Evolutionary conservation across 2,797 vertebrate species (phyloP), one percentile per base, ranked within the genome.

Genomic region (Eulemur mongoz): DNA sequence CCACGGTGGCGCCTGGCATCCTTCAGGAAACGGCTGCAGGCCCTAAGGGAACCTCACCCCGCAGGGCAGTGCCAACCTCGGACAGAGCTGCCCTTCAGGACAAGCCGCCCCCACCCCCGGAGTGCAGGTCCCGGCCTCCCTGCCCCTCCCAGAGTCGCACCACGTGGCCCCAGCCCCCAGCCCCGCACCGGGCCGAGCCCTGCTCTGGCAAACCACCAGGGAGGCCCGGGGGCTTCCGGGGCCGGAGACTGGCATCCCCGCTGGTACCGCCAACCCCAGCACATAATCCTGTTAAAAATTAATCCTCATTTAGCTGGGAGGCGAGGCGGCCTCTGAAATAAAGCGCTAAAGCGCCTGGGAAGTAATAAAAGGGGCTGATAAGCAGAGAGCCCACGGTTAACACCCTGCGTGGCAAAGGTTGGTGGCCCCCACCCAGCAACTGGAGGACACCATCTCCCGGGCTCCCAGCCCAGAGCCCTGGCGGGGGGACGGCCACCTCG

Each of bases 321-420:
- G 93, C 88, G 14, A 97, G 87, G 96, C 0, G 0, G 96, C 96
- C 40, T 25, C 93, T 67, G 81, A 87, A 96, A 98, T 97, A 96
- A 98, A 98, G 90, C 30, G 13, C 91, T 97, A 96, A 98, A 98
- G 90, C 30, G 13, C 91, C 61, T 45, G 91, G 95, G 73, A 95
- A 92, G 95, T 84, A 91, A 95, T 98, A 98, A 98, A 97, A 97
- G 1, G 93, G 40, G 61, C n/a, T 86, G 98, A 98, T 96, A 97
- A 52, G 38, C 80, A 0, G 69, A 69, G 65, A 35, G 79, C 12
- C 15, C 13, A 2, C 78, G 95, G 61, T 94, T 96, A 94, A 96
- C 95, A 75, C 22, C 91, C 91, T 11, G 43, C 45, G 70, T 25
- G 6, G 6, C 27, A 70, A 97, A 96, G 95, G 95, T 89, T 45